A percentile compares a stretch with the other conserved stretches of the same genome.
phyloP scores from a whole-genome alignment of 2,888 invertebrate species.

The Aethes cnicana region DNA sequence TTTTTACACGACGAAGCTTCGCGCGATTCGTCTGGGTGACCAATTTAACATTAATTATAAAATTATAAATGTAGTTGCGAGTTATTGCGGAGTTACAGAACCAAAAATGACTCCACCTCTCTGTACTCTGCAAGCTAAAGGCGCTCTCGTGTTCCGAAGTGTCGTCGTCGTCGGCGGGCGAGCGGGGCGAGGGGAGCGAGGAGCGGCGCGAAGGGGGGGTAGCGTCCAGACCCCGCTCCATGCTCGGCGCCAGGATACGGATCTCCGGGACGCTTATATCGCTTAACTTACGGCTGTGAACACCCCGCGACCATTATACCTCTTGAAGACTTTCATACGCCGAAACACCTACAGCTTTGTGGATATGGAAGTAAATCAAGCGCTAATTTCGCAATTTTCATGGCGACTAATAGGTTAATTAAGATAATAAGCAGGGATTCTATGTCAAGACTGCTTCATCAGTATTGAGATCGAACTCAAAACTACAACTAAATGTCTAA shows the following conservation, averaged over 20 bases:
- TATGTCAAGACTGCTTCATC: too few species aligned
- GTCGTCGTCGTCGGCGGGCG: conserved; percentile 52
- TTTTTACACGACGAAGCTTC: too few species aligned
- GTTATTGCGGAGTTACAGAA: not conserved
- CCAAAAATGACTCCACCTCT: conserved; percentile 65
- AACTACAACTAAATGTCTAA: too few species aligned
- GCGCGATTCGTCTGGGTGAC: too few species aligned
- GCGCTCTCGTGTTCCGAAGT: conserved; percentile 79
- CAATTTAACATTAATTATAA: too few species aligned
- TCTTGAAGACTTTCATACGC: not conserved
- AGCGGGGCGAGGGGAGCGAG: conserved; percentile 33
- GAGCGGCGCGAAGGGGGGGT: conserved; percentile 53
- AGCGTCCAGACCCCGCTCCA: conserved; percentile 89
- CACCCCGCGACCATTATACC: conserved; percentile 39
- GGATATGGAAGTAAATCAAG: too few species aligned
- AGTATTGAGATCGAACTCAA: too few species aligned
- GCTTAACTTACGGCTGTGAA: conserved; percentile 86
- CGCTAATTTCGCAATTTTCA: too few species aligned
- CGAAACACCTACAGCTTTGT: not conserved
- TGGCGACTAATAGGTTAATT: too few species aligned
- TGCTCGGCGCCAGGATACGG: conserved; percentile 90
- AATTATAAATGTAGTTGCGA: too few species aligned
- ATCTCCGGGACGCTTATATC: conserved; percentile 90
- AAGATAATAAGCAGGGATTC: too few species aligned
- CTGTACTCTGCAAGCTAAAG: conserved; percentile 74